These are phyloP conservation scores for Spinibarbus caldwelli DNA, from an alignment of 2,797 vertebrate species.

Conservation along the genomic window DNA sequence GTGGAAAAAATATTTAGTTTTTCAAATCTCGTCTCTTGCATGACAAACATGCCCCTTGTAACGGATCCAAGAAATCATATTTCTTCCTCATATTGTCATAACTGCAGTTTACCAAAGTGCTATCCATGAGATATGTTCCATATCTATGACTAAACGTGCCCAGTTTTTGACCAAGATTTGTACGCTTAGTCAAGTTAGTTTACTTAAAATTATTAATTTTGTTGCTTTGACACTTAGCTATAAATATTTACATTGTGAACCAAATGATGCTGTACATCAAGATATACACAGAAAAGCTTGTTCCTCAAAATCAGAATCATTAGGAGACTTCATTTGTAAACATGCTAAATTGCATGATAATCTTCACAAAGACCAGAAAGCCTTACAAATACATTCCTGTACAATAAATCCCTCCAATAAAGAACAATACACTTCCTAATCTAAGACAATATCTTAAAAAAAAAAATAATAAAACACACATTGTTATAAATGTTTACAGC, in stretches of 20 bases:
- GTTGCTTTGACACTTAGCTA: neutral
- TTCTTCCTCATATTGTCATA: neutral
- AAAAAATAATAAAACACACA: neutral
- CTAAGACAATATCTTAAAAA: slow-evolving; percentile 15
- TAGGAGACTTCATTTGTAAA: neutral
- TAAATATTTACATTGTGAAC: neutral
- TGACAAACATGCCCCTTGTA: neutral
- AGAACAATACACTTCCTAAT: neutral
- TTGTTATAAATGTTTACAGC: slow-evolving; percentile 22
- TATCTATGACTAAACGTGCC: neutral
- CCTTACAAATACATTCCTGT: neutral
- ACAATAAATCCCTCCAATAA: neutral
- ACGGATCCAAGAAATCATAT: neutral
- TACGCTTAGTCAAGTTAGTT: neutral
- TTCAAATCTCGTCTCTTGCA: neutral
- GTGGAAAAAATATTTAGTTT: neutral
- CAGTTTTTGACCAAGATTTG: neutral
- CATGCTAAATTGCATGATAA: neutral
- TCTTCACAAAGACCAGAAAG: neutral
- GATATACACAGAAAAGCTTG: neutral
- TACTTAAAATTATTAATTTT: neutral
- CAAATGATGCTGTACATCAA: neutral
- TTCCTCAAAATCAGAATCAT: neutral
- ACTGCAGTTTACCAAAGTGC: neutral
- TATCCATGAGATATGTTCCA: neutral